These are phyloP conservation scores for Fistularia commersonii DNA, from an alignment of 2,797 vertebrate genomes.

Conservation along the genomic window DNA sequence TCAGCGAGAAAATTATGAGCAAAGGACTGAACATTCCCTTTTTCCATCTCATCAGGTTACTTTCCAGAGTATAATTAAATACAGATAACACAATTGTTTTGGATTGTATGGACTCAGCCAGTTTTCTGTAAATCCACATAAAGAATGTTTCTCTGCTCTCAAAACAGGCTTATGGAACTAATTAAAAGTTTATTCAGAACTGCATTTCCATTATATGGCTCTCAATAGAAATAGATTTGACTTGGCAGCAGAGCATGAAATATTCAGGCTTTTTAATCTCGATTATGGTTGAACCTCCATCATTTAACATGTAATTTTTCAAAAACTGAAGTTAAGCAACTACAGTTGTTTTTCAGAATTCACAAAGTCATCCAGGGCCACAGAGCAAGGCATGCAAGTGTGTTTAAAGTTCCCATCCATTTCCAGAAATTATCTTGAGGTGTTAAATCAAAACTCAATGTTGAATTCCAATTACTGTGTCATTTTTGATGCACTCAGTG, in stretches of 20 bases:
- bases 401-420: too few relatives aligned
- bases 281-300: too few relatives aligned
- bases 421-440: too few relatives aligned
- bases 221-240: not conserved
- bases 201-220: not conserved
- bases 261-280: not conserved
- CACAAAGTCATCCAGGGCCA: too few relatives aligned
- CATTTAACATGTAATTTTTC: too few relatives aligned
- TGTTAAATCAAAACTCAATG: too few relatives aligned
- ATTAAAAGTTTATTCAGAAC: conserved; percentile 25
- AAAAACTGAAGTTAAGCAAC: too few relatives aligned
- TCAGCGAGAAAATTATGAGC: conserved; percentile 7
- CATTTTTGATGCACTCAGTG: too few relatives aligned
- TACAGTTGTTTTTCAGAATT: too few relatives aligned
- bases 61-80: conserved; percentile 26
- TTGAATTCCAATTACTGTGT: too few relatives aligned
- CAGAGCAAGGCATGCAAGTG: too few relatives aligned
- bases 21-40: conserved; percentile 4
- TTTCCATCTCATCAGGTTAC: conserved; percentile 11
- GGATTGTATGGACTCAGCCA: conserved; percentile 11
- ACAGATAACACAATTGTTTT: conserved; percentile 22
- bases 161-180: conserved; percentile 21
- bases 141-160: conserved; percentile 7
- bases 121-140: conserved; percentile 19
- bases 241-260: not conserved